These are phyloP conservation scores for Acanthurus tractus DNA, from an alignment of 2,797 vertebrate genomes.

Conservation along the genomic window DNA sequence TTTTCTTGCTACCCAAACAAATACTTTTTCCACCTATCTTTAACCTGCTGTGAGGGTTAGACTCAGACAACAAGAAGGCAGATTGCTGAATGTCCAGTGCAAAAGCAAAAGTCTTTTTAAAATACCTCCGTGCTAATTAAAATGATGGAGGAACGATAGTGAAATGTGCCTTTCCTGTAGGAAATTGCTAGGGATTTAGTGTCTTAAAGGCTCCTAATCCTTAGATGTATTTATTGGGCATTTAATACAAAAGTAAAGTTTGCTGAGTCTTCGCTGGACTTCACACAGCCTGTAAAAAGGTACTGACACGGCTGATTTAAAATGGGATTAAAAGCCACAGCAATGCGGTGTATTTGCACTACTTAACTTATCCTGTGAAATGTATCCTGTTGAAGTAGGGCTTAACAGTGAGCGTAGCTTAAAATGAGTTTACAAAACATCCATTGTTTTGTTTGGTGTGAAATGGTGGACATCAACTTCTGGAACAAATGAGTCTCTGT, in stretches of 20 bases:
- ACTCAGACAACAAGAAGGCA: background rate
- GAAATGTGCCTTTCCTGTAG: background rate
- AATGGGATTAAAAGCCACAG: slow-evolving; percentile 25
- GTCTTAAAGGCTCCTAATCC: background rate
- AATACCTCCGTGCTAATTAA: background rate
- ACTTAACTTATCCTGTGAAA: slow-evolving; percentile 3
- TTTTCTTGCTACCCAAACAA: background rate
- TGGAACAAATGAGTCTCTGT: background rate
- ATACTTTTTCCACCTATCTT: background rate
- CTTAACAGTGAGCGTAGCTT: slow-evolving; percentile 3
- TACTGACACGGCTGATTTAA: slow-evolving; percentile 6
- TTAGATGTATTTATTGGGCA: slow-evolving; percentile 4
- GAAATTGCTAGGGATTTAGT: background rate
- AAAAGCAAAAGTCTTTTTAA: background rate
- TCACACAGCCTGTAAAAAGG: background rate
- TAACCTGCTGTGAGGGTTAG: background rate
- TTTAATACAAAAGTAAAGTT: slow-evolving; percentile 15
- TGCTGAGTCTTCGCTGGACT: background rate
- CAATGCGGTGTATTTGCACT: slow-evolving; percentile 19
- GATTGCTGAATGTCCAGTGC: too few relatives aligned
- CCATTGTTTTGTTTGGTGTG: slow-evolving; percentile 23
- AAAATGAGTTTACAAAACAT: slow-evolving; percentile 37
- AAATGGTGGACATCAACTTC: slow-evolving; percentile 8
- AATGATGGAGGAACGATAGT: background rate
- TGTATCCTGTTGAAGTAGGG: background rate